phyloP scores from a whole-genome alignment of 2,888 invertebrate species.

The Limnephilus lunatus region DNA sequence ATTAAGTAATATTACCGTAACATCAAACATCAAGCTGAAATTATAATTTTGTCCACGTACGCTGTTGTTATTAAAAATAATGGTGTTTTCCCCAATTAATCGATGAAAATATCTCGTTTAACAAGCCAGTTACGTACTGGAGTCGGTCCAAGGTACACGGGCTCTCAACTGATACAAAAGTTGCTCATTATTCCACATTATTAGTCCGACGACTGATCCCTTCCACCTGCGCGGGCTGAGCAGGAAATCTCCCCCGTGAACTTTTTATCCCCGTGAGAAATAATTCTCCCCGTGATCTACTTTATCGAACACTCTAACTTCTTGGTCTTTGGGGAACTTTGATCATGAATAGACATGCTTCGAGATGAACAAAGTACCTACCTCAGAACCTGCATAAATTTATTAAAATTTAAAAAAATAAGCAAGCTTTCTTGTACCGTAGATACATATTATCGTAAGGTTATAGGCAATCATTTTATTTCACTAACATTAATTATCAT shows the following conservation, averaged over 20 bases:
- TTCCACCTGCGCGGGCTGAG: background rate
- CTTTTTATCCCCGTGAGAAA: background rate
- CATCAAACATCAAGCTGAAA: too few relatives aligned
- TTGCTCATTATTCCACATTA: constrained; percentile 25
- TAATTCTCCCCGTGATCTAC: background rate
- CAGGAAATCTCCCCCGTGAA: background rate
- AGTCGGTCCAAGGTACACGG: background rate
- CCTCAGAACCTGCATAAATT: background rate
- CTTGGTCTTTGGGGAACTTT: background rate
- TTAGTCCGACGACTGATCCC: constrained; percentile 31
- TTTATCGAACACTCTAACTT: background rate
- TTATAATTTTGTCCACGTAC: background rate
- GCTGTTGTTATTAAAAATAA: background rate
- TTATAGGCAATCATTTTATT: background rate
- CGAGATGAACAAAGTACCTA: background rate
- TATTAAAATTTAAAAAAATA: background rate
- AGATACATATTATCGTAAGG: background rate
- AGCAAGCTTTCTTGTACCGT: background rate
- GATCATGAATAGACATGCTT: background rate
- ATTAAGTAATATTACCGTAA: background rate
- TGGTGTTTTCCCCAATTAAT: background rate
- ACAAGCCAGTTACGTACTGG: background rate
- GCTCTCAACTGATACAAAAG: background rate
- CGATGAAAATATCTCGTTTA: background rate
- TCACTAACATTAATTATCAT: background rate